Evolutionary conservation across 2,113 vertebrate genomes (phyloP).

Genomic region (Microcebus murinus): DNA sequence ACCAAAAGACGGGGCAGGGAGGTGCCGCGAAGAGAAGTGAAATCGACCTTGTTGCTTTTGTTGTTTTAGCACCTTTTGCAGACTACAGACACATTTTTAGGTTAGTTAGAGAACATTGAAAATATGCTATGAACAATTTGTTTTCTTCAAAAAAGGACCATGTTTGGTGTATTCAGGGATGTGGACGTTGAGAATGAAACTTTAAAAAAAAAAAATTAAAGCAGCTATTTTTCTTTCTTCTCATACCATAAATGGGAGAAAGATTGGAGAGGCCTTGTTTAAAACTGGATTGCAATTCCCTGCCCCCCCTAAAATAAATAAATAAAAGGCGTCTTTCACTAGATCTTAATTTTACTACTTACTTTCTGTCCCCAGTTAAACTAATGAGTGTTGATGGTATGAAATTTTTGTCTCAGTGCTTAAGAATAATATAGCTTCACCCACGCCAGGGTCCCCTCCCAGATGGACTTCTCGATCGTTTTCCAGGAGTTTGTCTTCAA

Average conservation of each 20-base stretch:
- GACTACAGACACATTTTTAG: not conserved
- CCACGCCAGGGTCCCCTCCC: not conserved
- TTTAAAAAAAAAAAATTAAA: not conserved
- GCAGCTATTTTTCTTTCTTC: constrained; percentile 7
- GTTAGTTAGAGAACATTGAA: constrained; percentile 13
- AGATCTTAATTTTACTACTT: constrained; percentile 44
- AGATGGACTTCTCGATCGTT: not conserved
- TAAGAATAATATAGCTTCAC: constrained; percentile 31
- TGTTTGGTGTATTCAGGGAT: not conserved
- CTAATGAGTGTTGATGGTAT: not conserved
- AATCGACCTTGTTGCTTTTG: not conserved
- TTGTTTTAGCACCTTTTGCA: not conserved
- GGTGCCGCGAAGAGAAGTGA: not conserved
- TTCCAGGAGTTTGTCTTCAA: not conserved
- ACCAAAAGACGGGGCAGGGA: not conserved
- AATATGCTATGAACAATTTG: not conserved
- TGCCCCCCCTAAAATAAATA: not conserved
- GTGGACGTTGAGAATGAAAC: not conserved
- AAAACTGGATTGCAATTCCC: not conserved
- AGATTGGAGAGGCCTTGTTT: not conserved
- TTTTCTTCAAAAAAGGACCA: not conserved
- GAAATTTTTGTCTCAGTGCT: not conserved
- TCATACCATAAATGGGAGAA: not conserved
- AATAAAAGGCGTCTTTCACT: constrained; percentile 26
- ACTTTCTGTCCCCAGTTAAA: constrained; percentile 33